phyloP scores from a whole-genome alignment of 2,888 invertebrate genomes.

The Hymenopus coronatus region DNA sequence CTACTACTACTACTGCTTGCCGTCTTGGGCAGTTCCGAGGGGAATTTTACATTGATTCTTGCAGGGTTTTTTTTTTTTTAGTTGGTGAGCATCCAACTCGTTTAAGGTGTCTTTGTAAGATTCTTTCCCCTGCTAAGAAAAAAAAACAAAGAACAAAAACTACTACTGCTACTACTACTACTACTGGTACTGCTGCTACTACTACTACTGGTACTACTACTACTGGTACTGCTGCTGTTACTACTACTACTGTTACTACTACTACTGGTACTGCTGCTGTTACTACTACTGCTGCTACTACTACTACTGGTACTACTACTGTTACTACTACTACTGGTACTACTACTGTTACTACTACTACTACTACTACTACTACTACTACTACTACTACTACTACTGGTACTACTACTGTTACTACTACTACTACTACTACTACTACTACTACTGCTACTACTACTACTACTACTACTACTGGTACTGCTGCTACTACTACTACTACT shows the following conservation, averaged over 20 bases:
- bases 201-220: not conserved
- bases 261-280: not conserved
- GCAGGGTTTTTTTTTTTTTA: not conserved
- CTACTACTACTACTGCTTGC: not conserved
- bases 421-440: not conserved
- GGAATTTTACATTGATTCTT: not conserved
- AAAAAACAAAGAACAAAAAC: no score
- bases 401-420: not conserved
- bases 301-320: not conserved
- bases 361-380: not conserved
- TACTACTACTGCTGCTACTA: not conserved
- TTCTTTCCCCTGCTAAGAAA: not conserved
- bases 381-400: not conserved
- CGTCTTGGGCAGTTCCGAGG: not conserved
- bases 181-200: no score
- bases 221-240: not conserved
- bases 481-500: not conserved
- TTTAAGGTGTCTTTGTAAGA: not conserved
- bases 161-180: no score
- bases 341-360: not conserved
- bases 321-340: not conserved
- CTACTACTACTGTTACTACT: not conserved
- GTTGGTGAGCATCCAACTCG: no score
- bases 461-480: not conserved
- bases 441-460: not conserved